These are phyloP conservation scores for Diarsia brunnea DNA, from an alignment of 2,888 invertebrate genomes.

Conservation along the genomic window DNA sequence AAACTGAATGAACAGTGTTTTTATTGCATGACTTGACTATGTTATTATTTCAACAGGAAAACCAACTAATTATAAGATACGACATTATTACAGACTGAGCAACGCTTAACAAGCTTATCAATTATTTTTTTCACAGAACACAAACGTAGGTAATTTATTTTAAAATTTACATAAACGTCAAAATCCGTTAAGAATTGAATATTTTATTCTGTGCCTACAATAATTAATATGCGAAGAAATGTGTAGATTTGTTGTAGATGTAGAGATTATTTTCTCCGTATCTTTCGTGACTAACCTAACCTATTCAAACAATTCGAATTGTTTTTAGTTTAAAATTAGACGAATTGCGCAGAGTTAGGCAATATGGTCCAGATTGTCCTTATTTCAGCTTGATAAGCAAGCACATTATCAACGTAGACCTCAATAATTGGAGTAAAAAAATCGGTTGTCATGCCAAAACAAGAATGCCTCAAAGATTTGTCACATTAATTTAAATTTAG, in stretches of 20 bases:
- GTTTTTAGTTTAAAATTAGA: not conserved
- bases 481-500: conserved; percentile 33
- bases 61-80: conserved; percentile 61
- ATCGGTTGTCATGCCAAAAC: not conserved
- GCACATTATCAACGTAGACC: not conserved
- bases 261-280: not conserved
- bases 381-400: conserved; percentile 30
- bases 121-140: conserved; percentile 59
- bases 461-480: conserved; percentile 7
- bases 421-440: conserved; percentile 1
- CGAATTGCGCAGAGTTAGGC: not conserved
- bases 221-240: conserved; percentile 10
- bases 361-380: conserved; percentile 27
- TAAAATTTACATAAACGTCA: conserved; percentile 58
- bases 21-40: conserved; percentile 62
- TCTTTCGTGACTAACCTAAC: conserved; percentile 10
- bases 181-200: conserved; percentile 47
- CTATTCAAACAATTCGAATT: conserved; percentile 1
- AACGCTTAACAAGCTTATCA: conserved; percentile 62
- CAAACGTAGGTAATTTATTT: conserved; percentile 47
- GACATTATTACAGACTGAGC: conserved; percentile 61
- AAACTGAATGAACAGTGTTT: conserved; percentile 56
- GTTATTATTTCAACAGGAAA: conserved; percentile 65
- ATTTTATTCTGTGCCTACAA: conserved; percentile 29
- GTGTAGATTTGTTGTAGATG: conserved; percentile 6